Evolutionary conservation across 2,888 invertebrate species (phyloP).

Genomic region (Mesorhabditis spiculigera): DNA sequence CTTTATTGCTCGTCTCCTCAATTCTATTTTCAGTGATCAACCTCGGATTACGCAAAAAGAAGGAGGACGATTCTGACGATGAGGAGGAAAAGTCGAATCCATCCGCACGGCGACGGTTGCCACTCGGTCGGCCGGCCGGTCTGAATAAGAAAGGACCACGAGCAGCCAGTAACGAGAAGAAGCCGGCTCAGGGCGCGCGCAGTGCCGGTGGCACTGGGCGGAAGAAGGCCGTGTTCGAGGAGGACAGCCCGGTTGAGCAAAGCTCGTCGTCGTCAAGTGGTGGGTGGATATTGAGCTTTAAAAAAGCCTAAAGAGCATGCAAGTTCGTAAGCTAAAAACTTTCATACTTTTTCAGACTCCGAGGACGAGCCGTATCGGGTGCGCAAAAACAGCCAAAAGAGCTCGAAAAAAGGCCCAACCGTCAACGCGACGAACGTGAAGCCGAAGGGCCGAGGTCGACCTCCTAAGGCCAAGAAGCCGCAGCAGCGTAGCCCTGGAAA

Average conservation of each 20-base stretch:
- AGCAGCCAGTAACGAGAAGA: not conserved
- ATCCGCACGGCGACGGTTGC: not conserved
- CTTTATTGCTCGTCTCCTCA: no score
- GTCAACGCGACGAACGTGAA: not conserved
- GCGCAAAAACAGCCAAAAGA: not conserved
- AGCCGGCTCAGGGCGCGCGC: not conserved
- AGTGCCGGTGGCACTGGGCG: conserved; percentile 1
- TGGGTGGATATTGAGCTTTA: not conserved
- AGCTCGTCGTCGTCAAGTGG: not conserved
- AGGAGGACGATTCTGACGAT: not conserved
- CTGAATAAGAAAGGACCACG: not conserved
- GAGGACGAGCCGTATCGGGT: not conserved
- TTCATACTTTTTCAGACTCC: not conserved
- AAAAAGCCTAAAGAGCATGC: not conserved
- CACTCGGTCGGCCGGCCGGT: no score
- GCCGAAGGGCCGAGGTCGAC: not conserved
- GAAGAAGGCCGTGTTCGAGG: not conserved
- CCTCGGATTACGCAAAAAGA: no score
- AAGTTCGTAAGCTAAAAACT: not conserved
- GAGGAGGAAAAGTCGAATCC: not conserved
- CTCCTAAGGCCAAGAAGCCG: not conserved
- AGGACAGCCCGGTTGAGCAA: not conserved
- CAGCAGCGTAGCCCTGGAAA: not conserved
- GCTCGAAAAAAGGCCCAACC: not conserved
- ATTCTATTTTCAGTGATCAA: no score